phyloP scores from a whole-genome alignment of 2,797 vertebrate species.

The Atherinosoma microstoma region DNA sequence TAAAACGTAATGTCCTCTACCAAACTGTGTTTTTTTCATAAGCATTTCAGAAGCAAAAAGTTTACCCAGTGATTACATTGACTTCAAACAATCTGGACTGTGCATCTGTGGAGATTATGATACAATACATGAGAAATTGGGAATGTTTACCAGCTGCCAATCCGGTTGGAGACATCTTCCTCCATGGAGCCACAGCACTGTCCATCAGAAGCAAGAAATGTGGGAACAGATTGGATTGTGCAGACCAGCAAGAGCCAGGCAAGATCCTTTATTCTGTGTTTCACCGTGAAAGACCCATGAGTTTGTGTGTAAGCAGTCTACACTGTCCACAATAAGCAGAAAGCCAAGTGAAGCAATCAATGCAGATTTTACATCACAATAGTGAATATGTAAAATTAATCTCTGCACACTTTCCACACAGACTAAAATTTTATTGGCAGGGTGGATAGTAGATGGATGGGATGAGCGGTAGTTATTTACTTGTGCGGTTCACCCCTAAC shows the following conservation, averaged over 20 bases:
- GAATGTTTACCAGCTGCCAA: constrained; percentile 55
- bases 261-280: constrained; percentile 16
- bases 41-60: constrained; percentile 29
- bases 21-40: constrained; percentile 27
- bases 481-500: neutral
- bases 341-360: neutral
- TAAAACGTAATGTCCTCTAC: neutral
- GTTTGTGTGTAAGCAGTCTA: neutral
- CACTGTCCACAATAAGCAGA: neutral
- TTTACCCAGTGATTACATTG: constrained; percentile 18
- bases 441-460: neutral
- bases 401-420: neutral
- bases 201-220: constrained; percentile 28
- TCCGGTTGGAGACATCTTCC: constrained; percentile 44
- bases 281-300: neutral
- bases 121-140: constrained; percentile 15
- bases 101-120: constrained; percentile 60
- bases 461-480: neutral
- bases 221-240: constrained; percentile 35
- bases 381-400: neutral
- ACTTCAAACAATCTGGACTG: constrained; percentile 51
- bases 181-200: constrained; percentile 22
- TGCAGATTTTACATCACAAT: neutral
- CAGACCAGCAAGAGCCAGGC: constrained; percentile 1
- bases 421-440: neutral